phyloP scores from a whole-genome alignment of 1,140 invertebrate species.

The Eurosta solidaginis region DNA sequence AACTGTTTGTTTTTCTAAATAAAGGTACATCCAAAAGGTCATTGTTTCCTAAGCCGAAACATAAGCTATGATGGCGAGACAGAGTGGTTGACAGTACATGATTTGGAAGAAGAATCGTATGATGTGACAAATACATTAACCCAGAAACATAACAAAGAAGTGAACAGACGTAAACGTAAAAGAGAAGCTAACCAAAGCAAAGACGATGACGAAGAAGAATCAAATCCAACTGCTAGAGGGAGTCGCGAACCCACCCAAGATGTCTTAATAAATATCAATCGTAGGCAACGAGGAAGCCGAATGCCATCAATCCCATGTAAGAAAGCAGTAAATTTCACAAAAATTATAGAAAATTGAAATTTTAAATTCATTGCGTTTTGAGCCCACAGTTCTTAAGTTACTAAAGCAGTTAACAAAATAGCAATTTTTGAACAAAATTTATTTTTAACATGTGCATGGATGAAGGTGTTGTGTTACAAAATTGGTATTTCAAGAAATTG shows the following conservation, averaged over 20 bases:
- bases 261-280: slow-evolving; percentile 32
- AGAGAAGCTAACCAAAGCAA: slow-evolving; percentile 17
- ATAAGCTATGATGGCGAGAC: slow-evolving; percentile 82
- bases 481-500: no score
- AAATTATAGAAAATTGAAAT: neutral
- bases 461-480: no score
- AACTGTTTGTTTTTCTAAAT: slow-evolving; percentile 29
- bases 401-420: no score
- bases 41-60: slow-evolving; percentile 86
- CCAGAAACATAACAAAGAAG: slow-evolving; percentile 39
- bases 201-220: slow-evolving; percentile 21
- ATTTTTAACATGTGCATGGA: no score
- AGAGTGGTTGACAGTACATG: slow-evolving; percentile 94
- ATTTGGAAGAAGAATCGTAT: slow-evolving; percentile 66
- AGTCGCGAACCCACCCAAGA: slow-evolving; percentile 23
- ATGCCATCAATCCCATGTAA: neutral
- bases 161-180: slow-evolving; percentile 31
- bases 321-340: neutral
- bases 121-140: slow-evolving; percentile 57
- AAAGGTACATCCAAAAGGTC: slow-evolving; percentile 87
- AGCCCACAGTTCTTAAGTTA: no score
- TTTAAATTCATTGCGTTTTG: no score
- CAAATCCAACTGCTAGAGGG: neutral
- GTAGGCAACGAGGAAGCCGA: slow-evolving; percentile 10
- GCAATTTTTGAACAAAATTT: no score